These are phyloP conservation scores for Tetragonula clypearis DNA, from an alignment of 1,140 invertebrate species.

Conservation along the genomic window DNA sequence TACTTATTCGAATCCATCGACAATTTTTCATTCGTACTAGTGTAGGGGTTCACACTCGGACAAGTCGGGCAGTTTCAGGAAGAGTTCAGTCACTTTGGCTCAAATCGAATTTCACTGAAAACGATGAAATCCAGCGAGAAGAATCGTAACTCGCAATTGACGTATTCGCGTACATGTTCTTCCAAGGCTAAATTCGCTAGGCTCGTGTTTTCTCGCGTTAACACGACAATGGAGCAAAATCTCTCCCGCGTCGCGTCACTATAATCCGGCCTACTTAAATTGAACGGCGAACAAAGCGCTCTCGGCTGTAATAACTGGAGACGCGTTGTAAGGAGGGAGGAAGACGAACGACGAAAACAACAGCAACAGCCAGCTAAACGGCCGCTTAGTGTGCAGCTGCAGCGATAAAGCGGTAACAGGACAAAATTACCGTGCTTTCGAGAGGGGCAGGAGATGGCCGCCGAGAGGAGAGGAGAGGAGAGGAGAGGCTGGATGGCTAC, in stretches of 20 bases:
- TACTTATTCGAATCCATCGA: background rate
- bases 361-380: constrained; percentile 13
- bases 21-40: too few species aligned
- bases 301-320: background rate
- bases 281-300: background rate
- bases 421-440: constrained; percentile 54
- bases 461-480: background rate
- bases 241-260: background rate
- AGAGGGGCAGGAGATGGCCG: background rate
- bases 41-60: background rate
- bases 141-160: too few species aligned
- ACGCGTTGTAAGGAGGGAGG: background rate
- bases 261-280: background rate
- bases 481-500: constrained; percentile 16
- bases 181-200: too few species aligned
- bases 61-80: background rate
- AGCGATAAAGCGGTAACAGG: constrained; percentile 34
- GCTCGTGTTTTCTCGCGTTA: background rate
- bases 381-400: background rate
- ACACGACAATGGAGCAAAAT: background rate
- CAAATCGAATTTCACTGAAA: too few species aligned
- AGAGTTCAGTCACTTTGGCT: background rate
- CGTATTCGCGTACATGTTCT: too few species aligned
- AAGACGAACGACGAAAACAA: background rate
- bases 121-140: too few species aligned